phyloP scores from a whole-genome alignment of 2,888 invertebrate species.

The Lingula anatina region DNA sequence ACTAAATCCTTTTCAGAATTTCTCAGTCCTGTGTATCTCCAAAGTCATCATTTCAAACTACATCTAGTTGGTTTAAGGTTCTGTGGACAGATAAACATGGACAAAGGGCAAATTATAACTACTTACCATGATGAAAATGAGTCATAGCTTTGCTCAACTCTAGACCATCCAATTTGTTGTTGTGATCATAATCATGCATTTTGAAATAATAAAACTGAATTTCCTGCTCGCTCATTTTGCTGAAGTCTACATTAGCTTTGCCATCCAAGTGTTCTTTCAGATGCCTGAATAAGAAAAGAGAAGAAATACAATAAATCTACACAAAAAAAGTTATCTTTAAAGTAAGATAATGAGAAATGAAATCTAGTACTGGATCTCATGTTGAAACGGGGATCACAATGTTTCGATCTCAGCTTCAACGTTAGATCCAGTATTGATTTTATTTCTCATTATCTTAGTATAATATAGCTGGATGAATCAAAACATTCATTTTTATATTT shows the following conservation, averaged over 20 bases:
- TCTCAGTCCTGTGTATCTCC: too few species aligned
- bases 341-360: too few species aligned
- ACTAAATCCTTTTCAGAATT: too few species aligned
- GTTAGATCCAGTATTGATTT: too few species aligned
- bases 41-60: too few species aligned
- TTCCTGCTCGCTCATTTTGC: constrained; percentile 40
- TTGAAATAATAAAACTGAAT: constrained; percentile 45
- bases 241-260: constrained; percentile 31
- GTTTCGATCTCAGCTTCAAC: too few species aligned
- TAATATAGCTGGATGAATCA: too few species aligned
- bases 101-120: not conserved
- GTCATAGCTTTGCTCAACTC: constrained; percentile 42
- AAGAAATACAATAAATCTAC: not conserved
- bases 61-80: too few species aligned
- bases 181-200: constrained; percentile 41
- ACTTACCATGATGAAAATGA: constrained; percentile 32
- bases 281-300: constrained; percentile 23
- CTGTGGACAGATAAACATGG: not conserved
- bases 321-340: not conserved
- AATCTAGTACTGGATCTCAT: too few species aligned
- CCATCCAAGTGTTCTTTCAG: constrained; percentile 39
- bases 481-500: too few species aligned
- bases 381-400: too few species aligned
- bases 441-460: too few species aligned
- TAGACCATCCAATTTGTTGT: constrained; percentile 40